These are phyloP conservation scores for Bubo blakistoni DNA, from an alignment of 2,113 vertebrate genomes.

Conservation along the genomic window DNA sequence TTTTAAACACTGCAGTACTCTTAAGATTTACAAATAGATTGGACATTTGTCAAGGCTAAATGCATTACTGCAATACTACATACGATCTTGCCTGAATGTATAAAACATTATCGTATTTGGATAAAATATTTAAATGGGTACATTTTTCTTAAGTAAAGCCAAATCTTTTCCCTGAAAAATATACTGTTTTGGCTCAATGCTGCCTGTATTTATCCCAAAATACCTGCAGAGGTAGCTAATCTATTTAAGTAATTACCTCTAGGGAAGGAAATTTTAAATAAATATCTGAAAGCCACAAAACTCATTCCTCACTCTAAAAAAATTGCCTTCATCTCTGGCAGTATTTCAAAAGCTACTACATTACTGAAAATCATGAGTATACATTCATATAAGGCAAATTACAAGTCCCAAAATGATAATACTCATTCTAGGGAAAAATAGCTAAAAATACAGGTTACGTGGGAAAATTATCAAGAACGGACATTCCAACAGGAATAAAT, in stretches of 20 bases:
- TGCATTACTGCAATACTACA: neutral
- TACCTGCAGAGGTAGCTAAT: neutral
- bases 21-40: neutral
- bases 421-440: neutral
- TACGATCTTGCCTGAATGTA: neutral
- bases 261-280: constrained; percentile 8
- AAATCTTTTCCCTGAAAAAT: neutral
- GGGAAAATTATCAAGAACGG: neutral
- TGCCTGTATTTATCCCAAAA: neutral
- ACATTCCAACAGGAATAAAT: neutral
- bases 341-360: neutral
- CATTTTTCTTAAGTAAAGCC: neutral
- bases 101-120: neutral
- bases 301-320: neutral
- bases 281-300: neutral
- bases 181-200: neutral
- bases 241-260: neutral
- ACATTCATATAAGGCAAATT: neutral
- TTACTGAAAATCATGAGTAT: neutral
- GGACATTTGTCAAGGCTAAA: neutral
- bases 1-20: neutral
- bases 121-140: neutral
- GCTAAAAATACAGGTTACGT: neutral
- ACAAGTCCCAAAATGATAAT: neutral
- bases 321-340: neutral